Base-by-base conservation (phyloP, 2,888 invertebrate genomes). In the Ecdyonurus torrentis region DNA sequence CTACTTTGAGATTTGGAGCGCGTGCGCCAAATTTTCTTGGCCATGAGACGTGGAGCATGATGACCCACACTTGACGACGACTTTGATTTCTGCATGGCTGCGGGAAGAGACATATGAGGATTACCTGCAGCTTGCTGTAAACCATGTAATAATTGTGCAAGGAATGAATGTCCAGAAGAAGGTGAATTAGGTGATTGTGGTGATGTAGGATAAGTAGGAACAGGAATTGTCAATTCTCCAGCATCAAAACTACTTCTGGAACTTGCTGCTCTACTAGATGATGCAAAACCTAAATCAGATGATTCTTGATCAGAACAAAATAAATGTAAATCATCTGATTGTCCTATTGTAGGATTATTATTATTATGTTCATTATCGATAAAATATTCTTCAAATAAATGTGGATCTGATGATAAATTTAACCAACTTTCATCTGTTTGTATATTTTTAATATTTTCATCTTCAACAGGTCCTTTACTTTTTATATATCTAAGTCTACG, bases 21-120 rank as follows among this genome's bases (percentile, higher is more conserved):
- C 68, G 88, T 85, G 72, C 87, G 83, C 85, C 89, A 91, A 72
- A 92, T 85, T 75, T 87, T 87, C 78, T 87, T 89, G 72, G 89
- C 84, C 69, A 91, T 88, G 74, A 88, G 83, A 74, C 80, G 74
- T 69, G 81, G 79, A 59, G 81, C 80, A 69, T 81, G 81, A 69
- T 89, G 88, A 73, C 91, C 89, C 74, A 91, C 89, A 77, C 88
- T 89, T 72, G 89, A 88, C 69, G 89, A 88, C 25, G 90, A 90
- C 75, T 91, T 89, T 71, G 90, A 91, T 79, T 91, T 91, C 83
- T 91, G 90, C 91, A 91, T 91, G 74, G 83, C 83, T 70, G 74
- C 74, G 52, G 58, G 19, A 62, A 58, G 62, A 37, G 37, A 37
- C 37, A 37, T 75, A 59, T 68, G 67, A 61, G 55, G 19, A 20